Conservation (phyloP, 2,888 invertebrate genomes). For the Heliconius ismenius region DNA sequence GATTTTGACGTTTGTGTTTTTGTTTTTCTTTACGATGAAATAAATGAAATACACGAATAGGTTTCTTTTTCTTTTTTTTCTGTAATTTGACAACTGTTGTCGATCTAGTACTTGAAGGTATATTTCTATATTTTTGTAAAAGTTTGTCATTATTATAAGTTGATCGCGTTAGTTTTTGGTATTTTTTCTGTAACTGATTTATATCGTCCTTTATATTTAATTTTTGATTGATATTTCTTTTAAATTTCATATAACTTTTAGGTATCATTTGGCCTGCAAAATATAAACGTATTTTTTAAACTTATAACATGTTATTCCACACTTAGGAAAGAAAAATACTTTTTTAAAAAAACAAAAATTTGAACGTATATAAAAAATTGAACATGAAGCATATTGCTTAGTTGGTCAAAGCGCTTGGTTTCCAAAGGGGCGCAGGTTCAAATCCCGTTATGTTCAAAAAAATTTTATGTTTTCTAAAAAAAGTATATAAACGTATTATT, state of each 20-base stretch:
- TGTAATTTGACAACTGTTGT: neutral
- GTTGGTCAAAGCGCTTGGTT: too few species aligned
- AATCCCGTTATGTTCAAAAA: too few species aligned
- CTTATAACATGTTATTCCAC: too few species aligned
- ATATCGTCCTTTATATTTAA: neutral
- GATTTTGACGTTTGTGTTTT: slow-evolving; percentile 44
- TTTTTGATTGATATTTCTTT: neutral
- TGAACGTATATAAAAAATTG: too few species aligned
- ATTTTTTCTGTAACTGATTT: neutral
- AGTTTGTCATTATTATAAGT: neutral
- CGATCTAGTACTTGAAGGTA: slow-evolving; percentile 5
- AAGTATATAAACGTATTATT: too few species aligned
- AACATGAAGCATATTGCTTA: too few species aligned
- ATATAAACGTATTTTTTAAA: too few species aligned
- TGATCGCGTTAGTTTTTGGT: neutral
- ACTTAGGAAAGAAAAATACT: too few species aligned
- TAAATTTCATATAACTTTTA: neutral
- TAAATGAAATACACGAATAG: slow-evolving; percentile 43
- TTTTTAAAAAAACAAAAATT: too few species aligned
- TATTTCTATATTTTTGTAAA: slow-evolving; percentile 3
- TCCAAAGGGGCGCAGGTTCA: too few species aligned
- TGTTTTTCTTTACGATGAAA: slow-evolving; percentile 43
- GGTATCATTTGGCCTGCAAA: neutral
- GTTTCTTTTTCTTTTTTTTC: slow-evolving; percentile 11
- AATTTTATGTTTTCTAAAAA: too few species aligned